Conservation (phyloP, 1,140 invertebrate genomes). For the Brevipalpus yothersi region DNA sequence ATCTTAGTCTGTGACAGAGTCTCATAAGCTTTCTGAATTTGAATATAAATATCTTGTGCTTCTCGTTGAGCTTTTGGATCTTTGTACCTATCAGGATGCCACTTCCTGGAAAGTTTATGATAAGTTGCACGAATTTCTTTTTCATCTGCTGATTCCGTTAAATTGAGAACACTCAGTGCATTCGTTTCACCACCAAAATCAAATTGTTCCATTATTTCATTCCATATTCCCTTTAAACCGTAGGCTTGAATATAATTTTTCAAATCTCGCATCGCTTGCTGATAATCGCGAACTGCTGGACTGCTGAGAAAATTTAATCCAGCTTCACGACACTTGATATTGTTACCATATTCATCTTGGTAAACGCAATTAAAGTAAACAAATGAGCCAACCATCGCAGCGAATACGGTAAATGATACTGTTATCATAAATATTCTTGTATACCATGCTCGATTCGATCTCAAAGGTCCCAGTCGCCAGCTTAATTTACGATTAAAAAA, state of each 20-base stretch:
- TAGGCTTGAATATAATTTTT: constrained; percentile 45
- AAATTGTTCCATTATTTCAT: constrained; percentile 48
- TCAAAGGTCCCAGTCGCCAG: constrained; percentile 33
- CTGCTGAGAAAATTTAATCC: constrained; percentile 69
- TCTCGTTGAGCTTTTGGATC: constrained; percentile 26
- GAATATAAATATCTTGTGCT: constrained; percentile 67
- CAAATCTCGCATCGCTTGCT: constrained; percentile 42
- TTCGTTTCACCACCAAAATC: constrained; percentile 73
- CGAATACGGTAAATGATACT: no score
- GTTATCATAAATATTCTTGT: no score
- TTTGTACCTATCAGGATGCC: constrained; percentile 75
- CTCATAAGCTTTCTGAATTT: constrained; percentile 77
- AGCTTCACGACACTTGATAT: constrained; percentile 50
- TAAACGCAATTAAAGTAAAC: constrained; percentile 71
- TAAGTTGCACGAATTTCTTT: constrained; percentile 58
- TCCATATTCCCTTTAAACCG: constrained; percentile 54
- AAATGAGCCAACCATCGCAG: no score
- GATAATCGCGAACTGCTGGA: constrained; percentile 45
- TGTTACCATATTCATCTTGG: constrained; percentile 22
- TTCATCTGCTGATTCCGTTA: constrained; percentile 32
- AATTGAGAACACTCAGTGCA: constrained; percentile 42
- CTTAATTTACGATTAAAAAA: constrained; percentile 37
- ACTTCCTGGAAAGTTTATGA: constrained; percentile 51
- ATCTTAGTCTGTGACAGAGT: constrained; percentile 53
- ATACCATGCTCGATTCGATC: constrained; percentile 14